Conservation (phyloP, 2,797 vertebrate species). For the Pterois miles region DNA sequence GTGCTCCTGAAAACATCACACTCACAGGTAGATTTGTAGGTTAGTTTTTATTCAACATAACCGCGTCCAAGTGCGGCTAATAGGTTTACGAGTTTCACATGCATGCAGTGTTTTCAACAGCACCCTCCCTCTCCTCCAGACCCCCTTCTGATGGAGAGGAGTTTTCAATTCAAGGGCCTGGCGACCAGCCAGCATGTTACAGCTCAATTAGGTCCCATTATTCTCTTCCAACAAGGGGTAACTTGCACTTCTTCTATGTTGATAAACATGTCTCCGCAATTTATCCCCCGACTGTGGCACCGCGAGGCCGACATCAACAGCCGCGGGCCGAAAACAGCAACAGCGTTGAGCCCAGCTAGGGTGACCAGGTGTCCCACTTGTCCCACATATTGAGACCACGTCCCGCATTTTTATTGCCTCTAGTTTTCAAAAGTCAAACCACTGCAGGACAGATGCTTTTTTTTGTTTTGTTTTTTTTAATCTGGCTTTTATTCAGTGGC, state of each 20-base stretch:
- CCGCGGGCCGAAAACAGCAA: constrained; percentile 64
- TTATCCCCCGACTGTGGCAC: constrained; percentile 60
- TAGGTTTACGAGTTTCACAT: constrained; percentile 52
- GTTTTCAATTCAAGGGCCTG: constrained; percentile 74
- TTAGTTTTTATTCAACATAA: constrained; percentile 44
- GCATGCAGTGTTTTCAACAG: constrained; percentile 51
- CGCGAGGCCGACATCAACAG: constrained; percentile 50
- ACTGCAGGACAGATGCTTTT: no score
- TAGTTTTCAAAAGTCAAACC: no score
- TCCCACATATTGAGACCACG: no score
- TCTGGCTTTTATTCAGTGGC: no score
- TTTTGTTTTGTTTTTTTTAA: no score
- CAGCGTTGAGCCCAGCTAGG: constrained; percentile 28
- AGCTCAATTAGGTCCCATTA: constrained; percentile 81
- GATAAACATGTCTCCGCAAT: constrained; percentile 76
- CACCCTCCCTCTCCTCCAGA: constrained; percentile 40
- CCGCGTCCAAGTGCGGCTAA: constrained; percentile 40
- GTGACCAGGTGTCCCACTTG: no score
- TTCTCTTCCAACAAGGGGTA: constrained; percentile 78
- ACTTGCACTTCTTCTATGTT: constrained; percentile 76
- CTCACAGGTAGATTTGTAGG: constrained; percentile 29
- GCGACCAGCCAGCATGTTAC: constrained; percentile 74
- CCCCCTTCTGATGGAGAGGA: constrained; percentile 64
- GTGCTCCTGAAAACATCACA: constrained; percentile 40
- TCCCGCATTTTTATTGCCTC: no score